phyloP scores from a whole-genome alignment of 2,113 vertebrate genomes.

The Bagarius yarrelli region DNA sequence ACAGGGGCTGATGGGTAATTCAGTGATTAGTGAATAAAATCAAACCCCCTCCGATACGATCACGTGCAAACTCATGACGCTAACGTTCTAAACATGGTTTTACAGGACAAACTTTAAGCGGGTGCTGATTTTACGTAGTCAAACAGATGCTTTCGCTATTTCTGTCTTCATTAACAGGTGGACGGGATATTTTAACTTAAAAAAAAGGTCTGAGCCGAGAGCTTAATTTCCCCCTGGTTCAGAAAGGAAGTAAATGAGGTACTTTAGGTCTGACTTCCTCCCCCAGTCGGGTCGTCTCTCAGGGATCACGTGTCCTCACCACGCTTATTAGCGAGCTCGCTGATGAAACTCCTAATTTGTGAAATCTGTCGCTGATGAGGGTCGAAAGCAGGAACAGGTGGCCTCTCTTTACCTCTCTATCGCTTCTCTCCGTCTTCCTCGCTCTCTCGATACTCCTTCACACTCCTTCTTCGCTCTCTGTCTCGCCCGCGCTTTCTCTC shows the following conservation, averaged over 20 bases:
- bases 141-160: not conserved
- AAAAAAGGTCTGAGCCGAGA: not conserved
- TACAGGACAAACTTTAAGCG: no score
- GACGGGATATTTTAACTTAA: not conserved
- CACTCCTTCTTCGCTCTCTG: conserved; percentile 1
- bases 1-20: no score
- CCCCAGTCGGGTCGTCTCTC: conserved; percentile 13
- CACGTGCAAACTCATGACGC: no score
- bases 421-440: conserved; percentile 11
- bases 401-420: conserved; percentile 42
- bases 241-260: conserved; percentile 22
- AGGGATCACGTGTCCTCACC: conserved; percentile 51
- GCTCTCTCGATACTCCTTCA: conserved; percentile 38
- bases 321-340: conserved; percentile 56
- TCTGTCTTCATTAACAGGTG: conserved; percentile 27
- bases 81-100: no score
- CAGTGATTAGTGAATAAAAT: no score
- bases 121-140: no score
- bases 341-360: conserved; percentile 64
- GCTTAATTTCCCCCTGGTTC: not conserved
- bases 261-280: conserved; percentile 8
- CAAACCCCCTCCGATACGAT: no score
- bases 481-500: conserved; percentile 48
- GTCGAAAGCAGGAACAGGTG: conserved; percentile 73
- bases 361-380: conserved; percentile 59